These are phyloP conservation scores for Cyrtonyx montezumae DNA, from an alignment of 2,113 vertebrate species.

Conservation along the genomic window DNA sequence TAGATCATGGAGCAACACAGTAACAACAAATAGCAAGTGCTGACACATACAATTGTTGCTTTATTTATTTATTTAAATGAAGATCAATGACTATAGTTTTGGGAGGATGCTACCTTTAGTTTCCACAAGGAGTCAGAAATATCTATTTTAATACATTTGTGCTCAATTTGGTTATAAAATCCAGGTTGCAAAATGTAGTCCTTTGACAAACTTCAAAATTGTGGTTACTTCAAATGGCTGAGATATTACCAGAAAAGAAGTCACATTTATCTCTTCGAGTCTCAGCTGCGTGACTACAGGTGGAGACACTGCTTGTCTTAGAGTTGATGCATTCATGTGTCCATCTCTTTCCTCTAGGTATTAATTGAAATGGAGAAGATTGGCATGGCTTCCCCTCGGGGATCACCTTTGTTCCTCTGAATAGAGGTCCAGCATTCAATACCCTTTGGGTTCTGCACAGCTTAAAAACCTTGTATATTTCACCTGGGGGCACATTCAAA, in stretches of 20 bases:
- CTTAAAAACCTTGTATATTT: slow-evolving; percentile 31
- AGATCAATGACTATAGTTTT: not conserved
- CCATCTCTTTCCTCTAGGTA: not conserved
- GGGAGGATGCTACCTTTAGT: not conserved
- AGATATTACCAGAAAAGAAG: not conserved
- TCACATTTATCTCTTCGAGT: not conserved
- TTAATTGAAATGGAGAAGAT: slow-evolving; percentile 17
- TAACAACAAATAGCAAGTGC: not conserved
- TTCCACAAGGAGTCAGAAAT: not conserved
- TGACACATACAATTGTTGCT: not conserved
- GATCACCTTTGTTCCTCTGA: slow-evolving; percentile 16
- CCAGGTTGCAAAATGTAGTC: not conserved
- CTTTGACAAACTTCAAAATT: not conserved
- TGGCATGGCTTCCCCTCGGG: slow-evolving; percentile 25
- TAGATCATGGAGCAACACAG: not conserved
- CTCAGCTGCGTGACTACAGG: not conserved
- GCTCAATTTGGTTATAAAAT: not conserved
- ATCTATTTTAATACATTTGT: not conserved
- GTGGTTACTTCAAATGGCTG: not conserved
- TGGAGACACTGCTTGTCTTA: not conserved
- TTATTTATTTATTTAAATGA: not conserved
- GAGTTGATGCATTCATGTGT: slow-evolving; percentile 15
- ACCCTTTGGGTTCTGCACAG: not conserved
- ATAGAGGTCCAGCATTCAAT: slow-evolving; percentile 8
- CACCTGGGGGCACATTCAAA: not conserved